Base-by-base conservation (phyloP, 1,140 invertebrate species). In the Brachionus angularis region DNA sequence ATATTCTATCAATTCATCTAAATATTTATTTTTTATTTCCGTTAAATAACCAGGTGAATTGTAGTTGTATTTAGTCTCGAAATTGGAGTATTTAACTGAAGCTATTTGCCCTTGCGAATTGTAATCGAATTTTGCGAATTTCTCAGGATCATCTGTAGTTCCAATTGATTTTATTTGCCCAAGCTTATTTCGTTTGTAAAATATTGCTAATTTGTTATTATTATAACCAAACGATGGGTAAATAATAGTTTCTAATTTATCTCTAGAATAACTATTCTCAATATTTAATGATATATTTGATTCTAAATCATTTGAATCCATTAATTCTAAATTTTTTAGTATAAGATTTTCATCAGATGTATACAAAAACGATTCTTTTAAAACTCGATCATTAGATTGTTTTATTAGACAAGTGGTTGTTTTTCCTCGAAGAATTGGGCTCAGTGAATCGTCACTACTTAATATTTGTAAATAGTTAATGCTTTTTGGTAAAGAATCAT, bases 211-310 rank as follows among this genome's bases (percentile, higher is more conserved):
- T 36, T 36, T 58, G 36, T 58, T 21, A 23, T 58, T 21, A 36
- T 58, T 36, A 3, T 36, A 58, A 12, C 5, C 39, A 23, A 58
- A 58, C 1, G n/a, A n/a, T n/a, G 53, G 53, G n/a, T 58, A 58
- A 10, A 42, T 39, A 36, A 58, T 58, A 25, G 31, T 58, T 7
- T 36, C 18, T n/a, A 58, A 23, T 25, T 39, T 31, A 23, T 33
- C 25, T 10, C 53, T 34, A 1, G 34, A 23, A 5, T 58, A 58
- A 23, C 39, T 16, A 36, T 34, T 5, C 10, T 58, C 31, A 31
- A 58, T 58, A 2, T 18, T n/a, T 34, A 58, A 12, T 21, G 18
- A 36, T 23, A n/a, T 12, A 58, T 7, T 58, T 3, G 53, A 58
- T 3, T 34, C 53, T n/a, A n/a, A n/a, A n/a, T n/a, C n/a, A n/a